These are phyloP conservation scores for Cantharis rustica DNA, from an alignment of 2,888 invertebrate species.

Conservation along the genomic window DNA sequence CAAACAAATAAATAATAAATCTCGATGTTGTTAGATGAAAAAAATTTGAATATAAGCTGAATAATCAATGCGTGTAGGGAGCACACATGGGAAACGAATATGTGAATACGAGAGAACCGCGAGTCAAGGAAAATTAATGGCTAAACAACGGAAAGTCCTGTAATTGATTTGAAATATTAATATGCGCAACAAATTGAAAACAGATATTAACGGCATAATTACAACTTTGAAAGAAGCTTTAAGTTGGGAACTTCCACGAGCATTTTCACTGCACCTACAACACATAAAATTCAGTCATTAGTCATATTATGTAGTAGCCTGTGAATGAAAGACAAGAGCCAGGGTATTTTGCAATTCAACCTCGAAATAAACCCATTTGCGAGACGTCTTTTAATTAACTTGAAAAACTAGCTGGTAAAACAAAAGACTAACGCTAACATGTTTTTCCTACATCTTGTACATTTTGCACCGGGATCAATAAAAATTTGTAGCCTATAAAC, in stretches of 20 bases:
- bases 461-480: neutral
- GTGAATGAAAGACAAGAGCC: neutral
- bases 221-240: neutral
- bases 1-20: neutral
- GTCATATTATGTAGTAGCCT: neutral
- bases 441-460: neutral
- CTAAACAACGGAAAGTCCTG: neutral
- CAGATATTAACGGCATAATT: neutral
- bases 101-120: neutral
- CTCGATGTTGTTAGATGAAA: neutral
- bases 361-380: neutral
- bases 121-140: neutral
- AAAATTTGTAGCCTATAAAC: neutral
- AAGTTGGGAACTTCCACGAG: neutral
- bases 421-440: neutral
- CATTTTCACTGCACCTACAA: neutral
- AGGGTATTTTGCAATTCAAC: neutral
- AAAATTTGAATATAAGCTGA: neutral
- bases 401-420: neutral
- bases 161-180: neutral
- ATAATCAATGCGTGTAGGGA: neutral
- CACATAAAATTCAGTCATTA: neutral
- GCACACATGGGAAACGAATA: neutral
- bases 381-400: neutral
- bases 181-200: neutral